phyloP scores from a whole-genome alignment of 2,113 vertebrate species.

The Passer domesticus region DNA sequence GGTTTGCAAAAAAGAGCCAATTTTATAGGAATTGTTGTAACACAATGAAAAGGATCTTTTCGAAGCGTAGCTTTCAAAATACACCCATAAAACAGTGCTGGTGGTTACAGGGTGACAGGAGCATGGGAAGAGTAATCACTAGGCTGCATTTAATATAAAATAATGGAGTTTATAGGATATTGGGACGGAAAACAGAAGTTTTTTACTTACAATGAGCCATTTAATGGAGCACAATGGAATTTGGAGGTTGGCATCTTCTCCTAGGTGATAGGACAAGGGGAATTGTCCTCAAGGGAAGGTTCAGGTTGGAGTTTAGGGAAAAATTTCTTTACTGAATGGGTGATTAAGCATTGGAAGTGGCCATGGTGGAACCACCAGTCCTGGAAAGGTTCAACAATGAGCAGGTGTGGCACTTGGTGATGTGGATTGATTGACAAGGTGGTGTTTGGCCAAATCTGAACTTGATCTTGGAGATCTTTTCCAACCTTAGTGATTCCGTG shows the following conservation, averaged over 20 bases:
- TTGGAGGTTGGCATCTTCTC: fast-evolving
- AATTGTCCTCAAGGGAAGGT: background rate
- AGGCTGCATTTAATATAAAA: background rate
- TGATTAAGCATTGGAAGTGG: background rate
- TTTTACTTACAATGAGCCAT: background rate
- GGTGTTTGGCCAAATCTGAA: background rate
- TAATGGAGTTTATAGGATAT: background rate
- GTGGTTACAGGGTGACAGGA: background rate
- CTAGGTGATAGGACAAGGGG: background rate
- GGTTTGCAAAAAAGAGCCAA: background rate
- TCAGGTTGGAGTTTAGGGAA: background rate
- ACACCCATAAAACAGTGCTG: background rate
- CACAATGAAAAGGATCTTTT: background rate
- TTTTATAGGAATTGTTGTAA: background rate
- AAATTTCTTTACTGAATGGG: background rate
- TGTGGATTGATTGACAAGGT: background rate
- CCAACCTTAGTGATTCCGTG: fast-evolving
- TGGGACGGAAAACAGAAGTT: background rate
- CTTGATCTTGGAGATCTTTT: background rate
- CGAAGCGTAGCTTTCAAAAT: background rate
- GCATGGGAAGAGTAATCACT: background rate
- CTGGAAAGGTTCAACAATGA: fast-evolving
- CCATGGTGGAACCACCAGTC: fast-evolving
- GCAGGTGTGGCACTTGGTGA: background rate
- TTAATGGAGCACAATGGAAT: background rate